These are phyloP conservation scores for Rafetus swinhoei DNA, from an alignment of 2,113 vertebrate species.

Conservation along the genomic window DNA sequence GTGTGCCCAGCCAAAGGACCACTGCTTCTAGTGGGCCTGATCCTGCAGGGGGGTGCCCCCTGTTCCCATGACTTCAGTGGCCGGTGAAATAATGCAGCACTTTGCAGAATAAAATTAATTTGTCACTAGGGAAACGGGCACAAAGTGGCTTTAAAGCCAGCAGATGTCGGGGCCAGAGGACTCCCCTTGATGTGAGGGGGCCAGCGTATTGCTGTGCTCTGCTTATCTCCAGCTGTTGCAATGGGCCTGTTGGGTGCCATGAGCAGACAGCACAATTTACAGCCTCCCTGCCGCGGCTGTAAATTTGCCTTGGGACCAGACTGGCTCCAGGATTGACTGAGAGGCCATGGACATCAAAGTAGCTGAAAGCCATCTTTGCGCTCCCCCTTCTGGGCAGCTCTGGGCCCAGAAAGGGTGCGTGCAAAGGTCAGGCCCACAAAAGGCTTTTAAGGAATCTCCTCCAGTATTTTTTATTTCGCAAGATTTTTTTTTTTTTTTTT, in stretches of 20 bases:
- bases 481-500: conserved; percentile 47
- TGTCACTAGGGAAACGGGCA: not conserved
- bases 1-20: not conserved
- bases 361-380: not conserved
- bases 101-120: not conserved
- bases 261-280: not conserved
- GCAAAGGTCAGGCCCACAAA: not conserved
- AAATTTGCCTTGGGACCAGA: not conserved
- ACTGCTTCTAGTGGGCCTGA: not conserved
- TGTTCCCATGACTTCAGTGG: not conserved
- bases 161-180: not conserved
- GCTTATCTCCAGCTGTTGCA: not conserved
- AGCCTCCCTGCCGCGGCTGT: not conserved
- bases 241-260: not conserved
- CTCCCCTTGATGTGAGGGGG: not conserved
- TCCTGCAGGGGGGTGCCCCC: conserved; percentile 42
- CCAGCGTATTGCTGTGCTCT: not conserved
- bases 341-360: not conserved
- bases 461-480: conserved; percentile 44
- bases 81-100: not conserved
- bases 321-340: not conserved
- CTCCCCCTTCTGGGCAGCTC: not conserved
- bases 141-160: not conserved
- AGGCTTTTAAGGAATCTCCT: conserved; percentile 54
- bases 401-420: not conserved